Evolutionary conservation across 1,140 invertebrate genomes (phyloP).

Genomic region (Ganaspis sp.): DNA sequence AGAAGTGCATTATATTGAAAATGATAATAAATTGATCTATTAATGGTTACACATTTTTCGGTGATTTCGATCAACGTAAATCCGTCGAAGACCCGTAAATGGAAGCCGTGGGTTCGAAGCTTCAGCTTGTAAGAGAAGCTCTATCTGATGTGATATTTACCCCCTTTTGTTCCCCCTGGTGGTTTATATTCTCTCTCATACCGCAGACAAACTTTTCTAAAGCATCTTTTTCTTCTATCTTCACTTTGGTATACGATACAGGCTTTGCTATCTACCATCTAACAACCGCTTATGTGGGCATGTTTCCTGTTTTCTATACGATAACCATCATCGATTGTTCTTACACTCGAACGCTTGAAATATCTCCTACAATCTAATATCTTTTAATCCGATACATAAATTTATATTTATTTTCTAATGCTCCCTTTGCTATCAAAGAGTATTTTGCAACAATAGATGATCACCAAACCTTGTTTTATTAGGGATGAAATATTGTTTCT

Average conservation of each 20-base stretch:
- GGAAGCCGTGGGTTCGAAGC: background rate
- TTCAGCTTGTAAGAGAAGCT: constrained; percentile 49
- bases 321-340: constrained; percentile 41
- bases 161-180: constrained; percentile 48
- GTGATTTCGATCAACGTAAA: background rate
- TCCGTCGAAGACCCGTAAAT: background rate
- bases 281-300: constrained; percentile 49
- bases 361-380: constrained; percentile 13
- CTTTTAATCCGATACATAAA: background rate
- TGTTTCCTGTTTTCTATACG: constrained; percentile 51
- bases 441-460: too few relatives aligned
- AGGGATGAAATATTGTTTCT: too few relatives aligned
- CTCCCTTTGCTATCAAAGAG: background rate
- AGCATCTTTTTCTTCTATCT: constrained; percentile 23
- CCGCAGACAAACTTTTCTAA: constrained; percentile 45
- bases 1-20: too few relatives aligned
- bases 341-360: background rate
- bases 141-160: constrained; percentile 72
- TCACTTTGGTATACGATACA: background rate
- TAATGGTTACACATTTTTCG: background rate
- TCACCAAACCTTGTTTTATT: too few relatives aligned
- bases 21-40: background rate
- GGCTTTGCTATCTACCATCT: constrained; percentile 34
- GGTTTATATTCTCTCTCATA: constrained; percentile 48
- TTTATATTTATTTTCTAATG: background rate